Percentiles rank a stretch among this genome's conserved stretches.
Evolutionary conservation across 92 coral and sea anemone genomes (phyloP).

Genomic region (Phymanthus crucifer): DNA sequence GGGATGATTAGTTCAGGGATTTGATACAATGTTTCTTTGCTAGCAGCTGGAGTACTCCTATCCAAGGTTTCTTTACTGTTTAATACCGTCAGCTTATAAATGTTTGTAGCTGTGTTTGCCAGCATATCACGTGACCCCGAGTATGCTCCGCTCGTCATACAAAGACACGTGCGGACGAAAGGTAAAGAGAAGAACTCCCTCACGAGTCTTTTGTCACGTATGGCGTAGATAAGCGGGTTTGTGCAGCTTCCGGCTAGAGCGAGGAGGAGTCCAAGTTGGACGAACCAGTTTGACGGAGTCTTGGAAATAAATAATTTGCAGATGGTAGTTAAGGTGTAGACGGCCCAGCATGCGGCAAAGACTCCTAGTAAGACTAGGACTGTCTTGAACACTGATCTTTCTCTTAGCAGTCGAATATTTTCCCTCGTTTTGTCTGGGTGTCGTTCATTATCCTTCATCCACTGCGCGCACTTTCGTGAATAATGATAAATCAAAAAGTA

Average conservation of each 20-base stretch:
- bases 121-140: slow-evolving; percentile 32
- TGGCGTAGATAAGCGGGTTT: slow-evolving; percentile 75
- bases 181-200: slow-evolving; percentile 41
- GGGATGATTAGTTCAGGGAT: slow-evolving; percentile 9
- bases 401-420: slow-evolving; percentile 47
- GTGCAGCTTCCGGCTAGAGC: slow-evolving; percentile 70
- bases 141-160: slow-evolving; percentile 8
- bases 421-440: slow-evolving; percentile 36
- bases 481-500: slow-evolving; percentile 62
- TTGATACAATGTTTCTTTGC: slow-evolving; percentile 22
- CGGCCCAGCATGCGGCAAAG: slow-evolving; percentile 73
- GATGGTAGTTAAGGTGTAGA: slow-evolving; percentile 69
- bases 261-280: slow-evolving; percentile 70
- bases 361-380: slow-evolving; percentile 66
- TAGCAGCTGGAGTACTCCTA: slow-evolving; percentile 24
- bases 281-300: slow-evolving; percentile 76
- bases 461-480: slow-evolving; percentile 49
- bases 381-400: slow-evolving; percentile 63
- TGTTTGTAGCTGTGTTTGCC: background rate
- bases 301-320: slow-evolving; percentile 58
- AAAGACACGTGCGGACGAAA: slow-evolving; percentile 18
- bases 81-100: background rate
- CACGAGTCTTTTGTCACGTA: slow-evolving; percentile 61
- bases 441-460: slow-evolving; percentile 34
- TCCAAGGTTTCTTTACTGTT: slow-evolving; percentile 18